Base-by-base conservation (phyloP, 2,113 vertebrate genomes). In the Hippoglossus stenolepis region DNA sequence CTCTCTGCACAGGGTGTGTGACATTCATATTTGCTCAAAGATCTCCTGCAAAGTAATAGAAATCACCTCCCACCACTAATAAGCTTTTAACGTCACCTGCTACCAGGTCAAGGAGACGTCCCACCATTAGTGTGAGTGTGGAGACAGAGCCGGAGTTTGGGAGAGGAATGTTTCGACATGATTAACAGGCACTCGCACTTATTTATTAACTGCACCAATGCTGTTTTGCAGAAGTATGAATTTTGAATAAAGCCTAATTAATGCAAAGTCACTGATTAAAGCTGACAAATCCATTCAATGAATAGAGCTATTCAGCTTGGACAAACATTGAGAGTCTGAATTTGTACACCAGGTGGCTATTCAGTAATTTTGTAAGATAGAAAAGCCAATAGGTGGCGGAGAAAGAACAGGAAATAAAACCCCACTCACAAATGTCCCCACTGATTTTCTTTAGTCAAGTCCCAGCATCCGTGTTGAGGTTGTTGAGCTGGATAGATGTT, bases 231-330 rank as follows among this genome's bases (percentile, higher is more conserved):
- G 71, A 21, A 71, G 56, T 74, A 83, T 82, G 71, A 79, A 88
- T 91, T 85, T 88, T 69, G 72, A 91, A 91, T 77, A 53, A 83
- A 86, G 71, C 72, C 63, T 87, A 77, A 88, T 87, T 85, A 86
- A 88, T 85, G 84, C 64, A 82, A 79, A 84, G 57, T 64, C 63
- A 86, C 83, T 83, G 80, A 91, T 86, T 65, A 74, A 45, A 67
- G 79, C 70, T 82, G 28, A 71, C 38, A 76, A 74, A 73, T 85
- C 72, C 35, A 70, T 79, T 64, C 75, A 77, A 82, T 71, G 80
- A 83, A 83, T 70, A 60, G 56, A 60, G 23, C 72, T 28, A 70
- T 79, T 64, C 75, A 82, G 45, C 63, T 77, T 49, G 73, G 82
- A 79, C 31, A 85, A 87, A 79, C 53, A 60, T 43, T 71, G 65